Evolutionary conservation across 2,888 invertebrate species (phyloP), one percentile per base, ranked within the genome.

Genomic region (Caenorhabditis japonica): DNA sequence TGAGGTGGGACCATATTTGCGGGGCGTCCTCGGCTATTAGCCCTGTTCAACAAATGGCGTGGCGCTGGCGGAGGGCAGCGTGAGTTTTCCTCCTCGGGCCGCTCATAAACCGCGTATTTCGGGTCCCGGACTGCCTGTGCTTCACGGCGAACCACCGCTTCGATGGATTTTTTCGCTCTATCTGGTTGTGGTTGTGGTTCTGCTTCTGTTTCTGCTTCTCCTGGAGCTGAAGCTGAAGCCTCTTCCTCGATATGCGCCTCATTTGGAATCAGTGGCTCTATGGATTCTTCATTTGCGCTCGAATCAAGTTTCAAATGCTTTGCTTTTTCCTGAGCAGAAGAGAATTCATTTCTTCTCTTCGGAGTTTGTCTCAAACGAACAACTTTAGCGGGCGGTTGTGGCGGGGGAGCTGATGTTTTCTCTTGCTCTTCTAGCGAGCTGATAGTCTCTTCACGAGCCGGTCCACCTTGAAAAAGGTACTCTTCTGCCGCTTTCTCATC

Each of bases 1-100:
- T 72, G 72, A n/a, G 72, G 72, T 49, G 72, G 72, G 36, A 72
- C 38, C 2, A 43, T 27, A 12, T 53, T 60, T 1, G 70, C 53
- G 1, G 64, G 61, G 1, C 61, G 19, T 15, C 70, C 70, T 25
- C 70, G 33, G 17, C 60, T 36, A 41, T 69, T 70, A 17, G 43
- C 36, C 17, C 46, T 53, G 13, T 70, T 70, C 3, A 47, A 12
- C 17, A 70, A 38, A 46, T 70, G 55, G 17, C 23, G 34, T 17
- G 72, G 72, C 5, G 64, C 53, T 17, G 72, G 72, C 10, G 72
- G 72, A 15, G 72, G 72, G 4, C 33, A 34, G 1, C n/a, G 33
- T 10, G 36, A 17, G 10, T 13, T 21, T 30, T 30, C 4, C n/a
- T 53, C 44, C 4, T 10, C 21, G 13, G 30, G 25, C 8, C 13